Evolutionary conservation across 1,140 invertebrate species (phyloP).

Genomic region (Charaxes varanes): DNA sequence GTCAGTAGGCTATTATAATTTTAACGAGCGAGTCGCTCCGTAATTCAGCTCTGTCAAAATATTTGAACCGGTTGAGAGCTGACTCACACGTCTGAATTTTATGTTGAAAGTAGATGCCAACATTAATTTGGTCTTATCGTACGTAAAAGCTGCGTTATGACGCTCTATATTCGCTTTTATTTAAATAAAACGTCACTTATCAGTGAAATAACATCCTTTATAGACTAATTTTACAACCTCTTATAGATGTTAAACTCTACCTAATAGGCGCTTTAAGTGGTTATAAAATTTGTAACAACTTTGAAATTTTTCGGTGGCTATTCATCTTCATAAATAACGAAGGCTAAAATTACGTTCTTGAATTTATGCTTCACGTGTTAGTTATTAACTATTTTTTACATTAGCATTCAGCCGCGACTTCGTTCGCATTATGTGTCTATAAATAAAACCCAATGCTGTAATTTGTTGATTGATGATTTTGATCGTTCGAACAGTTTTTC

Average conservation of each 20-base stretch:
- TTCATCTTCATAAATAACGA: slow-evolving; percentile 21
- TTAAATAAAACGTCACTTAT: slow-evolving; percentile 20
- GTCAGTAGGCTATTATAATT: too few relatives aligned
- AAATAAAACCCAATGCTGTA: too few relatives aligned
- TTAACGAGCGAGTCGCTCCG: too few relatives aligned
- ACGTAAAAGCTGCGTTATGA: slow-evolving; percentile 15
- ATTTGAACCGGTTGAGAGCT: too few relatives aligned
- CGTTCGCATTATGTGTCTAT: too few relatives aligned
- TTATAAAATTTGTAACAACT: slow-evolving; percentile 23
- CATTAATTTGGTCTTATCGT: slow-evolving; percentile 7
- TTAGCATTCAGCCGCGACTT: too few relatives aligned
- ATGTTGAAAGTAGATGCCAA: slow-evolving; percentile 1
- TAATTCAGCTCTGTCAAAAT: too few relatives aligned
- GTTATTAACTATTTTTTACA: too few relatives aligned
- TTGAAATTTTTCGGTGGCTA: slow-evolving; percentile 18
- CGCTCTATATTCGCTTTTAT: slow-evolving; percentile 13
- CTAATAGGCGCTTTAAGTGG: slow-evolving; percentile 23
- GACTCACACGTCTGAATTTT: too few relatives aligned
- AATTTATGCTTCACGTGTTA: slow-evolving; percentile 11
- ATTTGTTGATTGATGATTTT: too few relatives aligned
- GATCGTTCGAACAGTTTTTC: too few relatives aligned
- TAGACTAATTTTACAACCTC: slow-evolving; percentile 27
- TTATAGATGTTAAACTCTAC: slow-evolving; percentile 18
- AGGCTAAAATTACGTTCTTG: slow-evolving; percentile 8
- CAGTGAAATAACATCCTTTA: slow-evolving; percentile 23